A percentile compares a stretch with the other conserved stretches of the same genome.
These are phyloP conservation scores for Mesocentrotus franciscanus DNA, from an alignment of 53 echinoderm and acorn worm genomes.

Conservation along the genomic window DNA sequence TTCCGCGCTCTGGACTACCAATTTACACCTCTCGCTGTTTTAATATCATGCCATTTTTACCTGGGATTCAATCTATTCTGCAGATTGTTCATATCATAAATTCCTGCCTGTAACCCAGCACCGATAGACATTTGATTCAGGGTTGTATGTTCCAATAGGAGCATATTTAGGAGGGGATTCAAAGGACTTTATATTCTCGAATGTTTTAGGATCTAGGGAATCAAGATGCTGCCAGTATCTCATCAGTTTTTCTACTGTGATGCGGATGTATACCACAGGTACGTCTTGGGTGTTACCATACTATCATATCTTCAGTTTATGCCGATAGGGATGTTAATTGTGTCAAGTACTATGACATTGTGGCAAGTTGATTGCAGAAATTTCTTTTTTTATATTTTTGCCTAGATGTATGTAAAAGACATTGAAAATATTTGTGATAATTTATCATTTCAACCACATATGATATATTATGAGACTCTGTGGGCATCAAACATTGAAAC, in stretches of 20 bases:
- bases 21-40: constrained; percentile 2
- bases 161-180: neutral
- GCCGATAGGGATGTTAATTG: neutral
- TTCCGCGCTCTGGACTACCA: constrained; percentile 5
- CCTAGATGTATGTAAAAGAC: too few species aligned
- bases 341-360: neutral
- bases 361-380: too few species aligned
- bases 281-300: neutral
- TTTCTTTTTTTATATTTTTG: too few species aligned
- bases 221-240: constrained; percentile 61
- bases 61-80: constrained; percentile 8
- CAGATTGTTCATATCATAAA: constrained; percentile 12
- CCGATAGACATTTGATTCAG: neutral
- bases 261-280: constrained; percentile 60
- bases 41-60: neutral
- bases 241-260: constrained; percentile 66
- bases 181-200: constrained; percentile 21
- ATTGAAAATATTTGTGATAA: too few species aligned
- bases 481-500: too few species aligned
- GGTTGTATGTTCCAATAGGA: neutral
- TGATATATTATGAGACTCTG: too few species aligned
- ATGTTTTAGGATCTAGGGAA: constrained; percentile 53
- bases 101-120: neutral
- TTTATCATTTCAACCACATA: too few species aligned
- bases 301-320: neutral